A percentile compares a stretch with the other conserved stretches of the same genome.
phyloP scores from a whole-genome alignment of 2,113 vertebrate genomes.

The Xiphias gladius region DNA sequence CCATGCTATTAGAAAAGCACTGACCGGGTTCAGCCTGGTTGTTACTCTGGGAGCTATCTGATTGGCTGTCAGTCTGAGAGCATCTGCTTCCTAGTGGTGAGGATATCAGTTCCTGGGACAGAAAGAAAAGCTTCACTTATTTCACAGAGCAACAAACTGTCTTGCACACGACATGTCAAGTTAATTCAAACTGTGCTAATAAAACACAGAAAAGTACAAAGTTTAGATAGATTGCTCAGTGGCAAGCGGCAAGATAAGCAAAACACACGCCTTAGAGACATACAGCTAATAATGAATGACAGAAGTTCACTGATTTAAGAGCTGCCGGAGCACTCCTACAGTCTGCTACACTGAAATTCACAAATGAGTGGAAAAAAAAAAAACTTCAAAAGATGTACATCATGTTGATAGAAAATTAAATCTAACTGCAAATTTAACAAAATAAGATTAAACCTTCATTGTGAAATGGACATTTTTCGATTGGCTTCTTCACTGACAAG shows the following conservation, averaged over 20 bases:
- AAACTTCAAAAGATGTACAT: too few relatives aligned
- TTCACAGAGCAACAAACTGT: conserved; percentile 3
- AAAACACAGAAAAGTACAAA: too few relatives aligned
- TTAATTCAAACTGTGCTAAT: not conserved
- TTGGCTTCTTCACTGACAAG: too few relatives aligned
- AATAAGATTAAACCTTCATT: too few relatives aligned
- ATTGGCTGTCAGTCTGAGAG: conserved; percentile 79
- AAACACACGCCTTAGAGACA: not conserved
- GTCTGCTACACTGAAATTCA: too few relatives aligned
- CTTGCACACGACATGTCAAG: not conserved
- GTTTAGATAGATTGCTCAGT: not conserved
- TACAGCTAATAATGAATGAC: not conserved
- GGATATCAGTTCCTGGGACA: conserved; percentile 85
- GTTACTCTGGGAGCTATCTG: conserved; percentile 72
- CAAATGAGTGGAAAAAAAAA: too few relatives aligned
- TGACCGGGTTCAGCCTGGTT: conserved; percentile 64
- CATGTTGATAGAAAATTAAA: too few relatives aligned
- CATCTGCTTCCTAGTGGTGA: conserved; percentile 78
- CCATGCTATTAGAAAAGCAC: not conserved
- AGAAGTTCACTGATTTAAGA: not conserved
- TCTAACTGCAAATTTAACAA: too few relatives aligned
- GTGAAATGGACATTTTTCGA: too few relatives aligned
- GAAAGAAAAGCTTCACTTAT: not conserved
- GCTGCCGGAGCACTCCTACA: too few relatives aligned
- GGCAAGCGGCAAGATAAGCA: too few relatives aligned